Conservation (phyloP, 2,113 vertebrate genomes). For the Herpailurus yagouaroundi region DNA sequence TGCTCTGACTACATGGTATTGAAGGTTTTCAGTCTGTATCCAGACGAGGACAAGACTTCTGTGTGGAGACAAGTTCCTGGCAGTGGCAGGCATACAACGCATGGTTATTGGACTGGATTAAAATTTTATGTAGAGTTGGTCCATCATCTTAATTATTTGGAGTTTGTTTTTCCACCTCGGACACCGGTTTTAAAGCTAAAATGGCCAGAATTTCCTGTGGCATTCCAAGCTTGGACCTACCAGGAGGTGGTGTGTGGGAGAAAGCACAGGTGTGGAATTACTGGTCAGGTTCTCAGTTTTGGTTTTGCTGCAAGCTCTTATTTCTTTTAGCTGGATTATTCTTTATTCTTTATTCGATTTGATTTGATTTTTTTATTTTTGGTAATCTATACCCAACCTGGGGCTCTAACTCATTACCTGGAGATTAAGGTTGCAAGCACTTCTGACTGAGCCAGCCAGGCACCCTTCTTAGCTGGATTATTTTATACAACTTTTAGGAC, state of each 20-base stretch:
- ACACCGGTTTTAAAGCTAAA: not conserved
- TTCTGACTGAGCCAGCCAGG: not conserved
- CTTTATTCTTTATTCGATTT: not conserved
- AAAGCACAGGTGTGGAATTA: not conserved
- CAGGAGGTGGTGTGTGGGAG: not conserved
- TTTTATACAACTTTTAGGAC: not conserved
- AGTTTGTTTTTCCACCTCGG: not conserved
- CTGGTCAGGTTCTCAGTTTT: not conserved
- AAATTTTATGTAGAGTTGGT: not conserved
- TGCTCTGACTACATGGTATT: not conserved
- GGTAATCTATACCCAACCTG: not conserved
- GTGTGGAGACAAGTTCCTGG: not conserved
- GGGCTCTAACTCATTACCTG: not conserved
- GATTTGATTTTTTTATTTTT: not conserved
- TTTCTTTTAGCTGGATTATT: not conserved
- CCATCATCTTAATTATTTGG: not conserved
- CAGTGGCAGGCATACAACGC: not conserved
- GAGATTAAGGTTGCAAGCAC: not conserved
- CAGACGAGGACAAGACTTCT: not conserved
- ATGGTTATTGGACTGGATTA: not conserved
- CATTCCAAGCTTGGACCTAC: not conserved
- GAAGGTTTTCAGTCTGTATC: not conserved
- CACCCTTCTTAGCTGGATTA: not conserved
- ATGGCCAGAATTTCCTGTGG: not conserved
- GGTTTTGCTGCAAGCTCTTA: not conserved